Base-by-base conservation (phyloP, 2,888 invertebrate species). In the Polyommatus iphigenia region DNA sequence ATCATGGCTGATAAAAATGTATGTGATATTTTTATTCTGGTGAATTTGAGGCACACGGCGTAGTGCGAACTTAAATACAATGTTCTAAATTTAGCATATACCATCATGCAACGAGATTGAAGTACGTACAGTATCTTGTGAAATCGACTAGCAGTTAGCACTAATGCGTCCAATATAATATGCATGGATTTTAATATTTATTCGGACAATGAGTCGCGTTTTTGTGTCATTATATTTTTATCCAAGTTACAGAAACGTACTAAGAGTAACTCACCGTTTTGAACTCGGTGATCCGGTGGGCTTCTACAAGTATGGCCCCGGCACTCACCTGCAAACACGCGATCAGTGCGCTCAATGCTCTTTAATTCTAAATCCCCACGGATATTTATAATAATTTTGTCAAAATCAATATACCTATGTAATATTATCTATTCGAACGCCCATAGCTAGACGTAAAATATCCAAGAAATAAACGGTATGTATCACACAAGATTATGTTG, bases 301-400 rank as follows among this genome's bases (percentile, higher is more conserved):
- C 90, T 89, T 94, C 91, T 89, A 92, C 88, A 85, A 93, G 89
- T 88, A 92, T 91, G 90, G 90, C 93, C 90, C 92, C 91, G 86
- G 92, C 90, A 90, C 87, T 93, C 89, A 94, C 93, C 93, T 94
- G 92, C 87, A 89, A 92, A 91, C 89, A 92, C 89, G 90, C 90
- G 88, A 92, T 91, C 89, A 91, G 89, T 90, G 88, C 88, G 88
- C 90, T 90, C 88, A 90, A 87, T 91, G 87, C 87, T 87, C 86
- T 85, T 87, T 85, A 85, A 86, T 86, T 86, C 86, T 87, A 84
- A 84, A 86, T 86, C 86, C 86, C 85, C 80, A 79, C 80, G 77
- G 73, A 76, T 71, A 76, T 78, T 77, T 77, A 71, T 81, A 59
- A 80, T 79, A 78, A 80, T 79, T 79, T 80, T 80, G 79, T 80